A percentile compares a stretch with the other conserved stretches of the same genome.
phyloP scores from a whole-genome alignment of 2,888 invertebrate genomes.

The Bellardia bayeri region DNA sequence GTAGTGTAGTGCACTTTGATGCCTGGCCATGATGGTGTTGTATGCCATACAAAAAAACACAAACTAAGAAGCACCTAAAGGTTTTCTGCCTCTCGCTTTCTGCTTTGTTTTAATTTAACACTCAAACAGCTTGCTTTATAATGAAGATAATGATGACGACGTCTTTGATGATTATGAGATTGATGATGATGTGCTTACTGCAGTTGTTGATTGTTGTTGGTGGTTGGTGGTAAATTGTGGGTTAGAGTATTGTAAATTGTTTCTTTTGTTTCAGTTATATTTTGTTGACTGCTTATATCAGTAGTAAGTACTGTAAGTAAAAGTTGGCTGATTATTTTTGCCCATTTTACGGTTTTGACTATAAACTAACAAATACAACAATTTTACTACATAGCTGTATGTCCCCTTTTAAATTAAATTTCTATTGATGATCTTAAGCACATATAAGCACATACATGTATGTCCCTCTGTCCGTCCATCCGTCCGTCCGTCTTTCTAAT shows the following conservation, averaged over 20 bases:
- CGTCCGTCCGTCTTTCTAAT: neutral
- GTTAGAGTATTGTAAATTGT: slow-evolving; percentile 16
- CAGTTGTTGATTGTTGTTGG: neutral
- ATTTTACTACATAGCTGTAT: neutral
- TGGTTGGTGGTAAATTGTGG: slow-evolving; percentile 4
- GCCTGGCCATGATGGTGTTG: slow-evolving; percentile 33
- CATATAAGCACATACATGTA: neutral
- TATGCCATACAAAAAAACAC: slow-evolving; percentile 33
- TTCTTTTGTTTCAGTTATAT: slow-evolving; percentile 50
- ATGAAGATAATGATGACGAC: slow-evolving; percentile 52
- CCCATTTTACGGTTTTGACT: slow-evolving; percentile 26
- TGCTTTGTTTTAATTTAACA: neutral
- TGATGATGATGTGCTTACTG: slow-evolving; percentile 37
- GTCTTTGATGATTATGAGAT: slow-evolving; percentile 37
- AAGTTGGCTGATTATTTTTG: slow-evolving; percentile 59
- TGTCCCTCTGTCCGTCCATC: neutral
- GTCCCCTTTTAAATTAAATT: neutral
- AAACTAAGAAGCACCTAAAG: slow-evolving; percentile 22
- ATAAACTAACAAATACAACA: slow-evolving; percentile 21
- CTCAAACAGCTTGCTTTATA: slow-evolving; percentile 29
- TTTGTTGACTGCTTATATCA: slow-evolving; percentile 28
- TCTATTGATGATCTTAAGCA: slow-evolving; percentile 38
- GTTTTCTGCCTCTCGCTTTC: slow-evolving; percentile 9
- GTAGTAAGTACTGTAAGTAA: slow-evolving; percentile 39
- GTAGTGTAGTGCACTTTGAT: neutral